Conservation (phyloP, 1,140 invertebrate genomes). For the Leptoteleia sp. region DNA sequence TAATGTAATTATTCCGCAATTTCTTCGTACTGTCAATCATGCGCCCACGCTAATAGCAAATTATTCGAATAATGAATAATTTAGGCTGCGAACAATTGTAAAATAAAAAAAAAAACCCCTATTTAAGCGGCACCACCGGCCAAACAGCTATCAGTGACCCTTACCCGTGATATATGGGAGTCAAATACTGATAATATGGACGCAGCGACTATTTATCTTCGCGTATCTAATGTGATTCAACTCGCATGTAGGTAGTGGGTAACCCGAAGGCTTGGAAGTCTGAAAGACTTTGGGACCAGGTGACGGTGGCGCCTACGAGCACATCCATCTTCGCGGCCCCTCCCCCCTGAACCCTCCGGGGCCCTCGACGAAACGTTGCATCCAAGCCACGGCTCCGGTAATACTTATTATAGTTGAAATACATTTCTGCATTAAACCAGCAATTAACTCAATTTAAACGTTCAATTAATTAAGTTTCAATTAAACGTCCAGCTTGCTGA, state of each 20-base stretch:
- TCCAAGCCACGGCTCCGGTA: neutral
- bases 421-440: constrained; percentile 25
- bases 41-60: too few relatives aligned
- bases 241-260: constrained; percentile 58
- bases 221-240: constrained; percentile 60
- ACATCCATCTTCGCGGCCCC: constrained; percentile 78
- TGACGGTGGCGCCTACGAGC: constrained; percentile 78
- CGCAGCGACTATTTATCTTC: constrained; percentile 45
- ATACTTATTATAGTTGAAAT: constrained; percentile 29
- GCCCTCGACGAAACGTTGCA: constrained; percentile 24
- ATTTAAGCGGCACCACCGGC: too few relatives aligned
- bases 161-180: constrained; percentile 25
- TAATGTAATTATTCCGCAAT: too few relatives aligned
- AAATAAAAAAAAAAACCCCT: too few relatives aligned
- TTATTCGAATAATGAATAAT: too few relatives aligned
- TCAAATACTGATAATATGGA: constrained; percentile 41
- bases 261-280: constrained; percentile 57
- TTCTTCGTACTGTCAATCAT: too few relatives aligned
- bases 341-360: constrained; percentile 43
- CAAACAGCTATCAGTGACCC: too few relatives aligned
- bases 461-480: constrained; percentile 56
- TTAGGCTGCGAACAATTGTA: too few relatives aligned
- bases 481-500: constrained; percentile 26
- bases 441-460: constrained; percentile 50
- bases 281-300: constrained; percentile 75